Conservation (phyloP, 2,888 invertebrate genomes). For the Stenolophus ochropezus region DNA sequence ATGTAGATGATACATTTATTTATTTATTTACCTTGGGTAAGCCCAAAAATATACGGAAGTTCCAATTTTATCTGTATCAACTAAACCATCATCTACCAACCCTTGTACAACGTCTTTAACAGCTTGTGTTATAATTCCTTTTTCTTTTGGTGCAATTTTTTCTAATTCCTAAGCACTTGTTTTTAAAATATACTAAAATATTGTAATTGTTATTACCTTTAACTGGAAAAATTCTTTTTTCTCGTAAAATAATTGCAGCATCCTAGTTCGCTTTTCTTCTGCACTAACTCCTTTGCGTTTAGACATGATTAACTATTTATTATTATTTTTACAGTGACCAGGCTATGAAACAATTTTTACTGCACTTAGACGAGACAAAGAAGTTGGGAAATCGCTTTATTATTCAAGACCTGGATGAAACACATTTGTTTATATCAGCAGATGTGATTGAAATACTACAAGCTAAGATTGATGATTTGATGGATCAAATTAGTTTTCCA, state of each 20-base stretch:
- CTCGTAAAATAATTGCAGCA: slow-evolving; percentile 91
- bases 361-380: slow-evolving; percentile 95
- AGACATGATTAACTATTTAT: slow-evolving; percentile 74
- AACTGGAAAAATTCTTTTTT: slow-evolving; percentile 86
- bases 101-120: slow-evolving; percentile 91
- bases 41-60: slow-evolving; percentile 94
- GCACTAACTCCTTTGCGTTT: slow-evolving; percentile 85
- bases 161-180: slow-evolving; percentile 82
- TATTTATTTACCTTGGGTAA: slow-evolving; percentile 82
- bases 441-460: slow-evolving; percentile 94
- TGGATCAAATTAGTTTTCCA: slow-evolving; percentile 96
- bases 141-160: slow-evolving; percentile 91
- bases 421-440: slow-evolving; percentile 95
- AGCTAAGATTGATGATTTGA: slow-evolving; percentile 92
- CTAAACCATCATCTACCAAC: slow-evolving; percentile 89
- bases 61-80: slow-evolving; percentile 93
- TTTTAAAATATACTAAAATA: slow-evolving; percentile 55
- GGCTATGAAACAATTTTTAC: slow-evolving; percentile 98
- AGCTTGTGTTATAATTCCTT: slow-evolving; percentile 90
- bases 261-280: slow-evolving; percentile 87
- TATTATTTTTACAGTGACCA: slow-evolving; percentile 85
- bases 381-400: slow-evolving; percentile 96
- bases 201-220: slow-evolving; percentile 75
- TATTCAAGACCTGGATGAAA: slow-evolving; percentile 96
- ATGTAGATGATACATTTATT: slow-evolving; percentile 39